Evolutionary conservation across 1,140 invertebrate species (phyloP), one percentile per base, ranked within the genome.

Genomic region (Zaprionus ornatus): DNA sequence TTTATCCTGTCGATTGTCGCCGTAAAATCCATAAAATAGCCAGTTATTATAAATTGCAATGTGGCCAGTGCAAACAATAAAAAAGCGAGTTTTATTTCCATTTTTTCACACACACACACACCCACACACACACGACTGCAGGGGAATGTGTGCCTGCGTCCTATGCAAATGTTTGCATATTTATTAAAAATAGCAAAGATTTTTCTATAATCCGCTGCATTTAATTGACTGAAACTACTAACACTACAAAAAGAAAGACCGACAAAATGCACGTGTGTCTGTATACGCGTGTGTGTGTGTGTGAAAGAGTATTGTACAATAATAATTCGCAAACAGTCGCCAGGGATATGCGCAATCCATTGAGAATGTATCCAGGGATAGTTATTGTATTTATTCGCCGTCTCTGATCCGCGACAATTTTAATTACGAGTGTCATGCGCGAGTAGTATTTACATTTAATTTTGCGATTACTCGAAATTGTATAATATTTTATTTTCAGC

Each of bases 181-280:
- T 83, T 83, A 87, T 83, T 73, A 87, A 87, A 88, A 88, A 88
- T 72, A 72, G 67, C 74, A 88, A 83, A 73, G 77, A 88, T 75
- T 87, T 83, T 78, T 70, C 66, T 77, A 78, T 88, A 87, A 87
- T 87, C 84, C 84, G 42, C 52, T 77, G 84, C 74, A 84, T 88
- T 87, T 87, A 87, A 87, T 87, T 87, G 84, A 87, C 84, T 87
- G 83, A 50, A 50, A 50, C 66, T 77, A 80, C 82, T 85, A 85
- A 71, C 77, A 77, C 57, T 66, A 54, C 32, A 57, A 69, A 83
- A 78, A 76, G 60, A 45, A 66, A 45, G 1, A 23, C 10, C 4
- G 10, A 6, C 17, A 45, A 23, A 50, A 63, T 15, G 27, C 23
- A 52, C 32, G 6, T n/a, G 15, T 27, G 29, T 9, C 6, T 29